These are phyloP conservation scores for Menidia menidia DNA, from an alignment of 2,797 vertebrate genomes.

Conservation along the genomic window DNA sequence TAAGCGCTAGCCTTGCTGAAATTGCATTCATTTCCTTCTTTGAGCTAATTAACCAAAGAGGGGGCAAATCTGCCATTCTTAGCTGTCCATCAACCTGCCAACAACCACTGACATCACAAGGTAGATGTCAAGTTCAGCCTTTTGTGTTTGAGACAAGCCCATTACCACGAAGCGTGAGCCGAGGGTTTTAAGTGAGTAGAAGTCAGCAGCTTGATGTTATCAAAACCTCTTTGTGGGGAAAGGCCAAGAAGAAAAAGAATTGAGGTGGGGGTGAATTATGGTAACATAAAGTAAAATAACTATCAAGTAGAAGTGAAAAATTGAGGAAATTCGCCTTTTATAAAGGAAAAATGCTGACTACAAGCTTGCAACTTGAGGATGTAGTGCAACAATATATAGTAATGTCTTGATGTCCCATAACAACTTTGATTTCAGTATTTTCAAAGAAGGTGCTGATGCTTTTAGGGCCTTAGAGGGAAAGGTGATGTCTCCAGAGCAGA, in stretches of 20 bases:
- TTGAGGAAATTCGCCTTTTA: slow-evolving; percentile 27
- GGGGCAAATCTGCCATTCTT: slow-evolving; percentile 83
- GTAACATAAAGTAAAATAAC: slow-evolving; percentile 30
- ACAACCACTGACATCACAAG: slow-evolving; percentile 86
- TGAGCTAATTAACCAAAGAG: slow-evolving; percentile 89
- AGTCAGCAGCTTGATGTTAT: slow-evolving; percentile 62
- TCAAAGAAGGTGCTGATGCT: slow-evolving; percentile 59
- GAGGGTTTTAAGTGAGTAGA: slow-evolving; percentile 62
- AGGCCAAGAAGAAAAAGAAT: slow-evolving; percentile 25
- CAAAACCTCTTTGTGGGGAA: slow-evolving; percentile 55
- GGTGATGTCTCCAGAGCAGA: slow-evolving; percentile 66
- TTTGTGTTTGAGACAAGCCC: slow-evolving; percentile 87
- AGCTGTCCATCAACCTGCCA: slow-evolving; percentile 88
- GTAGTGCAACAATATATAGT: slow-evolving; percentile 39
- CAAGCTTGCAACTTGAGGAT: slow-evolving; percentile 36
- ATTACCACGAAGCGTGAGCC: slow-evolving; percentile 79
- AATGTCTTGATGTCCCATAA: slow-evolving; percentile 59
- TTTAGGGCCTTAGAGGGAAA: slow-evolving; percentile 66
- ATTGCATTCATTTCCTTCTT: slow-evolving; percentile 85
- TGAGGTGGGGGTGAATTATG: slow-evolving; percentile 14
- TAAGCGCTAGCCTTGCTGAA: slow-evolving; percentile 80
- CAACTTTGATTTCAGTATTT: slow-evolving; percentile 59
- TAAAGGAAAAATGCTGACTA: slow-evolving; percentile 32
- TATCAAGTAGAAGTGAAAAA: slow-evolving; percentile 33
- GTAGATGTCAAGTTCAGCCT: slow-evolving; percentile 88